Evolutionary conservation across 2,888 invertebrate species (phyloP).

Genomic region (Caradrina kadenii): DNA sequence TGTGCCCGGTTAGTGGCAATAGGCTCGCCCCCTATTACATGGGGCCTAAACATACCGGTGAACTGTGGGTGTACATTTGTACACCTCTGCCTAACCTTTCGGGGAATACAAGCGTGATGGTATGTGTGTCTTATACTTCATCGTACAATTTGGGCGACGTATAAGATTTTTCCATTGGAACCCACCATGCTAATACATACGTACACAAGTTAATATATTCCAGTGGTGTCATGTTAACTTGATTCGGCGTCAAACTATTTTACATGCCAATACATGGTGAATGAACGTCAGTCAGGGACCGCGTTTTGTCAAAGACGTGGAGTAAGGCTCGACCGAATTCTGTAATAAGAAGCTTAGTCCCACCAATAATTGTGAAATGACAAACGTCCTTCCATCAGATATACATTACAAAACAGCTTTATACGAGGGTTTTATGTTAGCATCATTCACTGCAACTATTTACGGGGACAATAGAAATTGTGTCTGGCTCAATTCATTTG

Average conservation of each 20-base stretch:
- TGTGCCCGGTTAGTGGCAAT: too few relatives aligned
- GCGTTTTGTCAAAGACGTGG: slow-evolving; percentile 55
- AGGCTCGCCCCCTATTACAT: too few relatives aligned
- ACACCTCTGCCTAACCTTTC: too few relatives aligned
- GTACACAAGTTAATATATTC: slow-evolving; percentile 56
- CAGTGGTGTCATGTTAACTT: slow-evolving; percentile 62
- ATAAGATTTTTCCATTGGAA: slow-evolving; percentile 2
- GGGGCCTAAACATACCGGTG: too few relatives aligned
- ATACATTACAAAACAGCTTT: slow-evolving; percentile 27
- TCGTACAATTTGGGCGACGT: background rate
- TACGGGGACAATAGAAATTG: slow-evolving; percentile 48
- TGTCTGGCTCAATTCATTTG: slow-evolving; percentile 46
- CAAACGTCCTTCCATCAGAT: slow-evolving; percentile 36
- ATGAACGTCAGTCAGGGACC: slow-evolving; percentile 48
- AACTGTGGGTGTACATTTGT: too few relatives aligned
- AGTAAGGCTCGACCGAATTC: slow-evolving; percentile 64
- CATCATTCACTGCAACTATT: slow-evolving; percentile 41
- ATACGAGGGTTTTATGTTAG: slow-evolving; percentile 14
- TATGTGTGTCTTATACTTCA: too few relatives aligned
- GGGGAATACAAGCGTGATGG: too few relatives aligned
- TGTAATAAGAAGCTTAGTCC: slow-evolving; percentile 58
- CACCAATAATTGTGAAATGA: slow-evolving; percentile 51
- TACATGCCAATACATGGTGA: slow-evolving; percentile 65
- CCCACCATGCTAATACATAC: slow-evolving; percentile 20
- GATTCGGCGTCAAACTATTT: slow-evolving; percentile 66